phyloP scores from a whole-genome alignment of 2,113 vertebrate species.

The Varanus salvator region DNA sequence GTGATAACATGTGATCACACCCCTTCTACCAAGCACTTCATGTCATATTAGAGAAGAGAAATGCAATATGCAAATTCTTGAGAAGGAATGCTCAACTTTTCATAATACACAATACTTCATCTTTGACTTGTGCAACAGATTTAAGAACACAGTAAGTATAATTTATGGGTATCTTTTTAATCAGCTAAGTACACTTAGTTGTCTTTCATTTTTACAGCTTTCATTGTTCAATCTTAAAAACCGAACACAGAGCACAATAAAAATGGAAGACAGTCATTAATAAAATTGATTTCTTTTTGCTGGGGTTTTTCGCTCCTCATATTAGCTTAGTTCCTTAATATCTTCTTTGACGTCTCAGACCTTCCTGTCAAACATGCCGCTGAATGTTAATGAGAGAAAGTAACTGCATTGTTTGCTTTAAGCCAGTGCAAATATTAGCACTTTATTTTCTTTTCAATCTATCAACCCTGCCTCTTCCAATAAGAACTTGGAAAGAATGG shows the following conservation, averaged over 20 bases:
- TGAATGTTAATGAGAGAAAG: conserved; percentile 11
- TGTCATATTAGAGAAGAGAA: conserved; percentile 18
- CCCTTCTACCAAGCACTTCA: neutral
- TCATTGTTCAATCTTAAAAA: conserved; percentile 31
- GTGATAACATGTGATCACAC: neutral
- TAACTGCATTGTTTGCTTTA: conserved; percentile 1
- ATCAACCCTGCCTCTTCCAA: neutral
- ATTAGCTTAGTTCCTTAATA: conserved; percentile 21
- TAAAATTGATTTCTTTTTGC: neutral
- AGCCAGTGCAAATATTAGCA: neutral
- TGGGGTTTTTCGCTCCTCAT: neutral
- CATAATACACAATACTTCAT: neutral
- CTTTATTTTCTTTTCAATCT: neutral
- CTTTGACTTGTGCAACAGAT: conserved; percentile 19
- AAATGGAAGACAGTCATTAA: neutral
- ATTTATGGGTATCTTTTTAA: conserved; percentile 9
- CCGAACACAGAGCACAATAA: conserved; percentile 3
- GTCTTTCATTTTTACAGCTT: conserved; percentile 33
- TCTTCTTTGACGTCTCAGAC: neutral
- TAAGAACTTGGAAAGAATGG: neutral
- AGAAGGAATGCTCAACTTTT: conserved; percentile 8
- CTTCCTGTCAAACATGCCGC: conserved; percentile 8
- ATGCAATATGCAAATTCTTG: conserved; percentile 13
- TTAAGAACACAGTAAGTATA: conserved; percentile 10
- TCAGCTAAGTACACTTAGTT: conserved; percentile 33